Evolutionary conservation across 2,888 invertebrate genomes (phyloP).

Genomic region (Hemicrepidius hirtus): DNA sequence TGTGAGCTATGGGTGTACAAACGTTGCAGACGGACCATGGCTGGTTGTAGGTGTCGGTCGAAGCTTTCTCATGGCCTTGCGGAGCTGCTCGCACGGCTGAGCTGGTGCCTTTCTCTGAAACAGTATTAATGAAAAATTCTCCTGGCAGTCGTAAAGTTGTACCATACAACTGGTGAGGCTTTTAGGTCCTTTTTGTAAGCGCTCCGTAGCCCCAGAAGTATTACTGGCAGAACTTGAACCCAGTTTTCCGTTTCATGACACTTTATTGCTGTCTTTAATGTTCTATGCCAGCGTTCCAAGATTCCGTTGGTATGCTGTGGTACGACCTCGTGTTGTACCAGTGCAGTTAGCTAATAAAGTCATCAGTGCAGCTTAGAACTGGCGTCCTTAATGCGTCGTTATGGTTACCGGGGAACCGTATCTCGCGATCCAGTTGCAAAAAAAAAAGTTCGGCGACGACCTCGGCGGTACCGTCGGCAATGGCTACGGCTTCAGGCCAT

Average conservation of each 20-base stretch:
- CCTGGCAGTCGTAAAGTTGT: too few species aligned
- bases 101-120: not conserved
- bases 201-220: constrained; percentile 56
- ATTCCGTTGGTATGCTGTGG: constrained; percentile 66
- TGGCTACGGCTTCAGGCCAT: constrained; percentile 68
- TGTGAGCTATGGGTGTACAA: constrained; percentile 69
- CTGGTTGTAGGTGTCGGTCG: constrained; percentile 30
- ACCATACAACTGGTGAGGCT: constrained; percentile 40
- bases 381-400: constrained; percentile 67
- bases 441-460: constrained; percentile 65
- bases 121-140: constrained; percentile 6
- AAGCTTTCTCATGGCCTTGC: constrained; percentile 15
- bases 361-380: constrained; percentile 66
- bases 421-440: constrained; percentile 66
- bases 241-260: constrained; percentile 39
- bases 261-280: constrained; percentile 50
- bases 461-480: constrained; percentile 66
- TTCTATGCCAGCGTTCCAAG: constrained; percentile 58
- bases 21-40: constrained; percentile 12
- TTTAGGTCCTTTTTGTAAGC: constrained; percentile 53
- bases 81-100: not conserved
- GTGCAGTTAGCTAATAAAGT: constrained; percentile 52
- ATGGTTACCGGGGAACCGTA: constrained; percentile 66
- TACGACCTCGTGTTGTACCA: not conserved
- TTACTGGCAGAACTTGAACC: constrained; percentile 51